Conservation (phyloP, 2,888 invertebrate genomes). For the Molorchus minor region DNA sequence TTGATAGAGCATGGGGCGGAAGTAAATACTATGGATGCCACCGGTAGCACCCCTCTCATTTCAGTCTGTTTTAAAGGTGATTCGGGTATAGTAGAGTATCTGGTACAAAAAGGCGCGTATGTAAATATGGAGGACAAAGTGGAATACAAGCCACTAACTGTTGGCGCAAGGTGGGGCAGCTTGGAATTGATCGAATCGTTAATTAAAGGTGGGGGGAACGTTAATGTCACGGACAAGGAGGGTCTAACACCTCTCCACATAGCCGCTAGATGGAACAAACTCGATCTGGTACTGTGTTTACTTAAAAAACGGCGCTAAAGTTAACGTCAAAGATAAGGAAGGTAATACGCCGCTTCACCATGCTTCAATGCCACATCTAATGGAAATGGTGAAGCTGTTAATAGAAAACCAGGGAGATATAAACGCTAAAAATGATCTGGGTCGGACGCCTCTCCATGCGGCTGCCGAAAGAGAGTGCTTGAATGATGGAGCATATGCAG, state of each 20-base stretch:
- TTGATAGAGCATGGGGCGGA: not conserved
- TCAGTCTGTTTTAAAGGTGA: not conserved
- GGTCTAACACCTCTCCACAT: not conserved
- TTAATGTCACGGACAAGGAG: not conserved
- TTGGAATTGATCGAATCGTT: not conserved
- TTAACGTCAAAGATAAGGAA: conserved; percentile 30
- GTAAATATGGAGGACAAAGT: not conserved
- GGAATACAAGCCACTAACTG: not conserved
- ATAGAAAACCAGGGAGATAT: not conserved
- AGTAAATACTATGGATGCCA: not conserved
- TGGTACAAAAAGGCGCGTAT: not conserved
- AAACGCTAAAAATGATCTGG: not conserved
- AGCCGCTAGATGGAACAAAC: not conserved
- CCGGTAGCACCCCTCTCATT: not conserved
- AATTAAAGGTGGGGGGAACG: not conserved
- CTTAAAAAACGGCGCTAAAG: conserved; percentile 26
- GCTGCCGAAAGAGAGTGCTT: not conserved
- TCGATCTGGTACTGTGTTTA: not conserved
- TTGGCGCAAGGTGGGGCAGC: not conserved
- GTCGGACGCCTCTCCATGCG: not conserved
- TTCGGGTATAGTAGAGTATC: not conserved
- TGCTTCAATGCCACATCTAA: conserved; percentile 21
- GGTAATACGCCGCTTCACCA: conserved; percentile 41
- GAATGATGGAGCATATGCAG: not conserved
- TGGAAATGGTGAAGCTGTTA: not conserved